Evolutionary conservation across 2,888 invertebrate species (phyloP).

Genomic region (Trichopria drosophilae): DNA sequence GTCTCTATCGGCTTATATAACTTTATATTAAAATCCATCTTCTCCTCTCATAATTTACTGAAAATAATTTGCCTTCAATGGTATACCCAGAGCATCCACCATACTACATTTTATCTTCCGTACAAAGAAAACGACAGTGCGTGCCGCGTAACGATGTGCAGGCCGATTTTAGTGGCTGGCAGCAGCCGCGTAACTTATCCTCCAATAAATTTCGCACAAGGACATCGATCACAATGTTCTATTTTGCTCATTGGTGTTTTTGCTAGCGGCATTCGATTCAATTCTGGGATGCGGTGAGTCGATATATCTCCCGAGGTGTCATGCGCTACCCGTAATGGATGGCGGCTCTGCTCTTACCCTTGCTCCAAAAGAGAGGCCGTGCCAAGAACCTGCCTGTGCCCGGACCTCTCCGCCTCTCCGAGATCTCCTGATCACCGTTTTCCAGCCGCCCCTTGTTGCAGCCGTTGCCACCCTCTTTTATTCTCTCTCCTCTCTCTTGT

Average conservation of each 20-base stretch:
- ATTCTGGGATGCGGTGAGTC: conserved; percentile 56
- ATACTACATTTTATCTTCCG: no score
- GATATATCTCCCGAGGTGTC: conserved; percentile 56
- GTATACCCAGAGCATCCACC: no score
- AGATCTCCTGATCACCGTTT: conserved; percentile 39
- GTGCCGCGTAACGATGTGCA: no score
- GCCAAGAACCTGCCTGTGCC: conserved; percentile 53
- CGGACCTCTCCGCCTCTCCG: conserved; percentile 37
- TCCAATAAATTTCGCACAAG: conserved; percentile 52
- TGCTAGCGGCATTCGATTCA: conserved; percentile 57
- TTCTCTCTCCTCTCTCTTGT: conserved; percentile 24
- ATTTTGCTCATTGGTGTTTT: conserved; percentile 55
- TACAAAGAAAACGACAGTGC: no score
- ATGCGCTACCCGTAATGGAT: conserved; percentile 56
- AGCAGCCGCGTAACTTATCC: conserved; percentile 50
- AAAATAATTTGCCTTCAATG: no score
- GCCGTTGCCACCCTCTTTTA: no score
- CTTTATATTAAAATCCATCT: no score
- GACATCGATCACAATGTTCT: conserved; percentile 58
- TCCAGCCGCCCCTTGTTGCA: conserved; percentile 28
- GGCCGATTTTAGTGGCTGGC: no score
- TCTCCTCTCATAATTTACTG: no score
- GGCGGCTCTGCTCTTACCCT: conserved; percentile 56
- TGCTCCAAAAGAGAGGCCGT: conserved; percentile 52
- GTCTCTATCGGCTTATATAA: no score